Base-by-base conservation (phyloP, 2,797 vertebrate genomes). In the Schizopygopsis malacanthus region DNA sequence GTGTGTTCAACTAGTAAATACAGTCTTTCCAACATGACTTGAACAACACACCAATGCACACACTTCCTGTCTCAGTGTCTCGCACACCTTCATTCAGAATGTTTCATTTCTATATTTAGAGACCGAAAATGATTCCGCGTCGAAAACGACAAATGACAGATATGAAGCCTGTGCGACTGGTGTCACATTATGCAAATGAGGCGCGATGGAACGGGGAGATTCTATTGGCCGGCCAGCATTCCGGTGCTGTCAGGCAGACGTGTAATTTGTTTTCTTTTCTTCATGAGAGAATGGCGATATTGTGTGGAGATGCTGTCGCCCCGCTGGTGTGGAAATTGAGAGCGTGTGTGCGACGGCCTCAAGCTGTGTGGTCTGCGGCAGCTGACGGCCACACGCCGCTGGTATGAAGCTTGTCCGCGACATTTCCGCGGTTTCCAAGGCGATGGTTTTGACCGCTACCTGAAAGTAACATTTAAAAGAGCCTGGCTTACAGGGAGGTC, bases 351-450 rank as follows among this genome's bases (percentile, higher is more conserved):
- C 63, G 50, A 63, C 85, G 59, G 85, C 65, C 82, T 73, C 85
- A 84, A 41, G 84, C 84, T 79, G 85, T 43, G 82, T 59, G 33
- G 82, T 82, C 81, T 61, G 76, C 73, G 77, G 76, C 85, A 75
- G 87, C 88, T 89, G 88, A 90, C 65, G 86, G 90, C 88, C 87
- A 86, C 86, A 87, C 65, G 87, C 78, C 85, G 71, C 79, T 90
- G 93, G 90, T 72, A 89, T 86, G 83, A 85, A 39, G 79, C 37
- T 88, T 91, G 89, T 88, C 86, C 22, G 85, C 92, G 91, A 94
- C 93, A 94, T 94, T 94, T 94, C 90, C 93, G 89, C 89, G 13
- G 90, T 94, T 95, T 94, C 94, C 92, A 92, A 94, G 93, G 93
- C 91, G 91, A 95, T 92, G 91, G 91, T 92, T 95, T 93, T 93